phyloP scores from a whole-genome alignment of 2,888 invertebrate genomes.

The Apotomis turbidana region DNA sequence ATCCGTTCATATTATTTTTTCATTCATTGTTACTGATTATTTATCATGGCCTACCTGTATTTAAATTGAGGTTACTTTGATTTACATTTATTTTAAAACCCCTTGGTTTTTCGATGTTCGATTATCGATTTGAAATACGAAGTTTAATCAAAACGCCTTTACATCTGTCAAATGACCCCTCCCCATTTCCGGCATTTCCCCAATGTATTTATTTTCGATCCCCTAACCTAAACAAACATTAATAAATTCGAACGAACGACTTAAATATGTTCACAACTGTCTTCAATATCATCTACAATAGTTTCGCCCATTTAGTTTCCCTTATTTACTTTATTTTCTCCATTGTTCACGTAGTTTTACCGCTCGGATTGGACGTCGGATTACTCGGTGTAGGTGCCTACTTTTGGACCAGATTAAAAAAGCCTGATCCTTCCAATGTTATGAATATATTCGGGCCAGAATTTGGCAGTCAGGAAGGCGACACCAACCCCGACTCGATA shows the following conservation, averaged over 20 bases:
- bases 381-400: conserved; percentile 67
- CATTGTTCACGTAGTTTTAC: conserved; percentile 70
- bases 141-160: conserved; percentile 30
- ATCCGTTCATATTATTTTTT: too few relatives aligned
- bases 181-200: conserved; percentile 53
- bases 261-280: conserved; percentile 66
- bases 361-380: conserved; percentile 71
- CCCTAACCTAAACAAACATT: conserved; percentile 57
- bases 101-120: background rate
- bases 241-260: conserved; percentile 63
- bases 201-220: conserved; percentile 66
- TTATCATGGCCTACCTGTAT: background rate
- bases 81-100: background rate
- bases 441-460: conserved; percentile 82
- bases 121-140: background rate
- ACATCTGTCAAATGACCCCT: conserved; percentile 56
- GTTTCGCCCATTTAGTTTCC: conserved; percentile 58
- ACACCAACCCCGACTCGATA: conserved; percentile 69
- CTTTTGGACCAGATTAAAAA: conserved; percentile 66
- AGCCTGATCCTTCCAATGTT: conserved; percentile 69
- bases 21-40: background rate
- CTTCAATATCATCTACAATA: conserved; percentile 57
- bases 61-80: conserved; percentile 15
- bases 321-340: conserved; percentile 60
- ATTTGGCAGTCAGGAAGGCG: conserved; percentile 71